Evolutionary conservation across 2,797 vertebrate species (phyloP).

Genomic region (Pelochelys cantorii): DNA sequence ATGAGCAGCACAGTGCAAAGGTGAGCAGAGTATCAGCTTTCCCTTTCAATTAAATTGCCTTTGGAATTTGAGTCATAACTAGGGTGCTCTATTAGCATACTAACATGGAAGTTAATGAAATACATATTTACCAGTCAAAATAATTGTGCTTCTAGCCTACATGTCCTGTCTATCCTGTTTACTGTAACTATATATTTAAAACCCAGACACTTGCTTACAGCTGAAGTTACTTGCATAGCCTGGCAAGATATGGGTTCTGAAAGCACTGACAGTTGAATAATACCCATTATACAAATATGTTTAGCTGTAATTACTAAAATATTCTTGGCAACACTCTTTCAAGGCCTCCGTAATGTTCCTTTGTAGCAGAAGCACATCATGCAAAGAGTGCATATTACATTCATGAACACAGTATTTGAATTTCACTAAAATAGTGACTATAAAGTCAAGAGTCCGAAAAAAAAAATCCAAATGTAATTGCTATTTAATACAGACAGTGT

Average conservation of each 20-base stretch:
- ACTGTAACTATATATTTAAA: conserved; percentile 36
- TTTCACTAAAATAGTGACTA: conserved; percentile 65
- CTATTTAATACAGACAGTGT: conserved; percentile 63
- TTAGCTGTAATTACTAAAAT: conserved; percentile 73
- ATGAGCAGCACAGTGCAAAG: background rate
- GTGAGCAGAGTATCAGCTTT: conserved; percentile 23
- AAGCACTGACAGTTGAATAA: background rate
- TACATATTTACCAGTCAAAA: conserved; percentile 46
- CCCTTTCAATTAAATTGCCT: conserved; percentile 35
- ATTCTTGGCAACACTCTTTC: conserved; percentile 55
- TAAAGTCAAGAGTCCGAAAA: conserved; percentile 59
- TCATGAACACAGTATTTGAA: conserved; percentile 46
- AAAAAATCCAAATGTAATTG: conserved; percentile 50
- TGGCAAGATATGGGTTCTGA: conserved; percentile 9
- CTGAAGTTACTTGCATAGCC: conserved; percentile 24
- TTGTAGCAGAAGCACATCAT: conserved; percentile 65
- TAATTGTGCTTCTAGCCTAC: conserved; percentile 28
- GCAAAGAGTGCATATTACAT: conserved; percentile 62
- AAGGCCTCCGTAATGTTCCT: conserved; percentile 28
- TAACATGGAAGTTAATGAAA: conserved; percentile 58
- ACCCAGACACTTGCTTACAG: conserved; percentile 25
- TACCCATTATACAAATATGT: conserved; percentile 18
- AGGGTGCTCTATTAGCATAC: conserved; percentile 42
- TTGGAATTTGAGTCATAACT: conserved; percentile 61
- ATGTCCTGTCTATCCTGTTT: conserved; percentile 41